Conservation (phyloP, 2,797 vertebrate species). For the Cynopterus sphinx region DNA sequence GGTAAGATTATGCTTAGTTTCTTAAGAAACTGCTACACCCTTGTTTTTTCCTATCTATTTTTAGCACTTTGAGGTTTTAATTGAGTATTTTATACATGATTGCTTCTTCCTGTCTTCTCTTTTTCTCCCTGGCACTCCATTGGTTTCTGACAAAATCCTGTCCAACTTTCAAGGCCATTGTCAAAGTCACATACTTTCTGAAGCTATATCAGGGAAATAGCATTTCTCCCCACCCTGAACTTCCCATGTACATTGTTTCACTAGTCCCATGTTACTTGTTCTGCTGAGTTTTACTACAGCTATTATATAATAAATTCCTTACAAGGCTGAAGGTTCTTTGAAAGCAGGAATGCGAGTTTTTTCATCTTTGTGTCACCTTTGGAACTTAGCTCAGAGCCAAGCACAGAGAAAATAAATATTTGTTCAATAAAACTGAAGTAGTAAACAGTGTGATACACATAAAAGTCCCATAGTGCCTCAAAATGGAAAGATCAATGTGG, state of each 20-base stretch:
- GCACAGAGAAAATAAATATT: conserved; percentile 27
- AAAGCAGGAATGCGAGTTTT: neutral
- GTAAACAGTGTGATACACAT: neutral
- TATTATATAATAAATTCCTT: neutral
- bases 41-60: neutral
- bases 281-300: neutral
- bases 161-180: neutral
- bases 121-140: neutral
- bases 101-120: neutral
- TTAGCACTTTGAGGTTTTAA: neutral
- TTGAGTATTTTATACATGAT: neutral
- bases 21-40: neutral
- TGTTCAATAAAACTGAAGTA: conserved; percentile 35
- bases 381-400: conserved; percentile 10
- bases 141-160: neutral
- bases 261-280: neutral
- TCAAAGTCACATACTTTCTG: neutral
- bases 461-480: neutral
- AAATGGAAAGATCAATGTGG: neutral
- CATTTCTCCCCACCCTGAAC: neutral
- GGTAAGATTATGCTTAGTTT: neutral
- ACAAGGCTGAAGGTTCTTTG: neutral
- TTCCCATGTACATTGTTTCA: neutral
- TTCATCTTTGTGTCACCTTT: neutral
- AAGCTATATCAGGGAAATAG: neutral